Evolutionary conservation across 2,797 vertebrate species (phyloP), one percentile per base, ranked within the genome.

Genomic region (Micrastur ruficollis): DNA sequence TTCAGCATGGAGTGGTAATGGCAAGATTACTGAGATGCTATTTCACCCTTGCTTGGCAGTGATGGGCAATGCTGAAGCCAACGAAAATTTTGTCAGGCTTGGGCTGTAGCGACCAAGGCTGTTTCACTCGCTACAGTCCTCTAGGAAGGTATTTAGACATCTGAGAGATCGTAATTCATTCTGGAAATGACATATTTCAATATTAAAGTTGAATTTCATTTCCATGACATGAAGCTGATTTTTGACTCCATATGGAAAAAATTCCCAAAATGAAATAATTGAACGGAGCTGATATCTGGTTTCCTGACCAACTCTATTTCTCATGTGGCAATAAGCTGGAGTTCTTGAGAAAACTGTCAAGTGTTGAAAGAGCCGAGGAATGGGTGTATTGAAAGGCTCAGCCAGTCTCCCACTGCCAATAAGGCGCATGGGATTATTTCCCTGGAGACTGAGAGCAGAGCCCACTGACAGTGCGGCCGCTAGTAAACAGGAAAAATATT

Each of bases 231-330:
- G 75, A 67, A 86, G 46, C 34, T 88, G 90, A 91, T 95, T 91
- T 89, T 79, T 96, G 79, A 81, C 90, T 91, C 94, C 92, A 94
- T 91, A 96, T 91, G 86, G 95, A 96, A 94, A 96, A 93, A 88
- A 94, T 94, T 94, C 75, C 16, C 1, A 59, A 91, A 83, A 59
- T 78, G 47, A 40, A 85, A 66, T 95, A 91, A 89, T 62, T 92
- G 68, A 87, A 91, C 9, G 68, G 78, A 73, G 78, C 52, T 86
- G 84, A 81, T 96, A 91, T 81, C 92, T 95, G 75, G 36, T 97
- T 97, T 97, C 96, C 89, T 79, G 89, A 93, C 27, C n/a, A 42
- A 81, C 81, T 91, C 61, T 59, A 12, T 88, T 96, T 91, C 75
- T 97, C 55, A 44, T 72, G 71, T 4, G 5, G 87, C 75, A 88